Evolutionary conservation across 2,113 vertebrate genomes (phyloP).

Genomic region (Ictalurus punctatus): DNA sequence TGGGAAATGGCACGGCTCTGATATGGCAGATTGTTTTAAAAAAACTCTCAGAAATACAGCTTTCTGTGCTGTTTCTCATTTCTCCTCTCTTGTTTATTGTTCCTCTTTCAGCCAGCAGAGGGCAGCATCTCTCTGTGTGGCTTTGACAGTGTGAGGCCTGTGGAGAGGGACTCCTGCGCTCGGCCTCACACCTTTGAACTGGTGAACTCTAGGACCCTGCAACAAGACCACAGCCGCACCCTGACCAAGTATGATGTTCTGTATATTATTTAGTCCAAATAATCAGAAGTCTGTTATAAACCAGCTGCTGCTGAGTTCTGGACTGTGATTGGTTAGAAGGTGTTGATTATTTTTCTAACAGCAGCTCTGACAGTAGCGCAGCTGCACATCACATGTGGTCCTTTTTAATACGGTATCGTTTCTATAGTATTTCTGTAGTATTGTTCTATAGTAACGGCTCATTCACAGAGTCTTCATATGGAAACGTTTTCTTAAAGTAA

Average conservation of each 20-base stretch:
- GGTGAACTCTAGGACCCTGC: slow-evolving; percentile 58
- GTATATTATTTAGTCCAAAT: not conserved
- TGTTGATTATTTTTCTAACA: not conserved
- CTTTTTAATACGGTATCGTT: not conserved
- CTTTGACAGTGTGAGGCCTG: slow-evolving; percentile 66
- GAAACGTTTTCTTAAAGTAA: not conserved
- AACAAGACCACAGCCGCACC: slow-evolving; percentile 52
- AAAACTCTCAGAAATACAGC: not conserved
- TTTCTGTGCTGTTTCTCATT: not conserved
- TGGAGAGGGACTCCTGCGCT: slow-evolving; percentile 74
- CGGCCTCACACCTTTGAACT: slow-evolving; percentile 80
- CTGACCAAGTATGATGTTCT: slow-evolving; percentile 63
- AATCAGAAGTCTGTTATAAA: not conserved
- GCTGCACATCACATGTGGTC: not conserved
- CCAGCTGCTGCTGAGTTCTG: not conserved
- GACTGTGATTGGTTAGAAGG: not conserved
- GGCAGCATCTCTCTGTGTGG: slow-evolving; percentile 68
- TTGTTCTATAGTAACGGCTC: too few species aligned
- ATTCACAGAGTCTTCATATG: too few species aligned
- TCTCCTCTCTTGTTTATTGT: not conserved
- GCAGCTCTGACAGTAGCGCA: not conserved
- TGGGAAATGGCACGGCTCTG: slow-evolving; percentile 26
- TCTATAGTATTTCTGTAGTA: not conserved
- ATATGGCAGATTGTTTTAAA: not conserved
- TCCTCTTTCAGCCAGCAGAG: slow-evolving; percentile 67